Evolutionary conservation across 2,113 vertebrate species (phyloP).

Genomic region (Pachypanchax playfairii): DNA sequence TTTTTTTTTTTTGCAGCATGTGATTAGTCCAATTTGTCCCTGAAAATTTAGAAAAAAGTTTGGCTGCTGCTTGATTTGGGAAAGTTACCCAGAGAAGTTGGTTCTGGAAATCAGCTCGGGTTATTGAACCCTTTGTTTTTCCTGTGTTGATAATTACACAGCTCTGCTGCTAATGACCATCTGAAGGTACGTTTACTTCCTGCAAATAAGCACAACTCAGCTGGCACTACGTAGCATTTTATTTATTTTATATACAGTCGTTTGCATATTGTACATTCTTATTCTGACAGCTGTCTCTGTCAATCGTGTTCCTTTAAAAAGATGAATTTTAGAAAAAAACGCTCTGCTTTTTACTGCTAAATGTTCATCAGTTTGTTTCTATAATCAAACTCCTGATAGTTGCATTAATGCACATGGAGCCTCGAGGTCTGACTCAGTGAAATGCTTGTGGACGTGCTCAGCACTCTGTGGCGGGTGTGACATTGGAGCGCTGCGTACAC

Average conservation of each 20-base stretch:
- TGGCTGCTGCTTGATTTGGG: conserved; percentile 52
- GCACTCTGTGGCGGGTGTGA: conserved; percentile 43
- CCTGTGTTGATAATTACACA: conserved; percentile 43
- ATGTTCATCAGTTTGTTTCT: too few relatives aligned
- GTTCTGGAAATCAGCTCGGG: conserved; percentile 55
- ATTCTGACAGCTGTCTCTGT: neutral
- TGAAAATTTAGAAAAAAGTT: conserved; percentile 61
- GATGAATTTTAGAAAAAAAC: too few relatives aligned
- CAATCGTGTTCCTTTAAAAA: too few relatives aligned
- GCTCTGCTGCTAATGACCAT: conserved; percentile 64
- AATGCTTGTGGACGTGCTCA: conserved; percentile 21
- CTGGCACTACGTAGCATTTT: neutral
- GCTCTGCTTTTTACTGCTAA: too few relatives aligned
- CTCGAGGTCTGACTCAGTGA: too few relatives aligned
- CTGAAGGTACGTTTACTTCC: conserved; percentile 65
- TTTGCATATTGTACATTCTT: neutral
- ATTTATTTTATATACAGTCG: neutral
- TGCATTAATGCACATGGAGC: too few relatives aligned
- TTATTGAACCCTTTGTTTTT: conserved; percentile 38
- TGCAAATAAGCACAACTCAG: neutral
- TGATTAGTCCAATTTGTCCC: conserved; percentile 68
- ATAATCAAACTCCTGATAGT: neutral
- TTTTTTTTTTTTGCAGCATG: conserved; percentile 66
- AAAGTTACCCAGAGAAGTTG: conserved; percentile 39
- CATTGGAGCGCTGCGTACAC: conserved; percentile 58